phyloP scores from a whole-genome alignment of 2,797 vertebrate species.

The Falco biarmicus region DNA sequence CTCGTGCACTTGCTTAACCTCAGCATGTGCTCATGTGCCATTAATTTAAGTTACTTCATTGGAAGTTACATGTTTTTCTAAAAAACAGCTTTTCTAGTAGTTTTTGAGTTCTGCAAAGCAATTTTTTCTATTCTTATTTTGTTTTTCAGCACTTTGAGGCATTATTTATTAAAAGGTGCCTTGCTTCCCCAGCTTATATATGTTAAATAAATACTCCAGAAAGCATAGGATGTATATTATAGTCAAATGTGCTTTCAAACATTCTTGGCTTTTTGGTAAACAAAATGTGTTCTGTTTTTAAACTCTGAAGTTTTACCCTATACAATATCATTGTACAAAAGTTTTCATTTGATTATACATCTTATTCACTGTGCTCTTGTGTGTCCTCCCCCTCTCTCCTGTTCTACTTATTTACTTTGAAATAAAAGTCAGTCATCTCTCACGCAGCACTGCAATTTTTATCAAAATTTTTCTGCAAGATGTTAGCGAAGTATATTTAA shows the following conservation, averaged over 20 bases:
- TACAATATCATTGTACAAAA: background rate
- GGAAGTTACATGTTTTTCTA: background rate
- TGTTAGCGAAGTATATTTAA: background rate
- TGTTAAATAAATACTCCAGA: background rate
- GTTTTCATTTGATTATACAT: background rate
- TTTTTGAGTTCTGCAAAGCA: background rate
- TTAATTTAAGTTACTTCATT: background rate
- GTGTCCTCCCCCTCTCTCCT: background rate
- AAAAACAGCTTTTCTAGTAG: background rate
- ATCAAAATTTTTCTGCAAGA: background rate
- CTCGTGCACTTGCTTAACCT: accelerated
- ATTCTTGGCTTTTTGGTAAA: background rate
- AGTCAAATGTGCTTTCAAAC: background rate
- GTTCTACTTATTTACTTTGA: background rate
- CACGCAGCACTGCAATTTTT: background rate
- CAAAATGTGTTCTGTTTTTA: background rate
- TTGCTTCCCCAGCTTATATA: background rate
- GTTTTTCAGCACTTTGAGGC: background rate
- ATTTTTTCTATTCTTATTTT: background rate
- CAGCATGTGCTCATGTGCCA: background rate
- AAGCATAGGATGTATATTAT: background rate
- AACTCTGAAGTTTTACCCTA: background rate
- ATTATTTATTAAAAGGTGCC: background rate
- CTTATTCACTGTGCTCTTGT: background rate
- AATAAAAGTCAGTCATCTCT: background rate